Base-by-base conservation (phyloP, 2,113 vertebrate species). In the Trochalopteron elliotii region DNA sequence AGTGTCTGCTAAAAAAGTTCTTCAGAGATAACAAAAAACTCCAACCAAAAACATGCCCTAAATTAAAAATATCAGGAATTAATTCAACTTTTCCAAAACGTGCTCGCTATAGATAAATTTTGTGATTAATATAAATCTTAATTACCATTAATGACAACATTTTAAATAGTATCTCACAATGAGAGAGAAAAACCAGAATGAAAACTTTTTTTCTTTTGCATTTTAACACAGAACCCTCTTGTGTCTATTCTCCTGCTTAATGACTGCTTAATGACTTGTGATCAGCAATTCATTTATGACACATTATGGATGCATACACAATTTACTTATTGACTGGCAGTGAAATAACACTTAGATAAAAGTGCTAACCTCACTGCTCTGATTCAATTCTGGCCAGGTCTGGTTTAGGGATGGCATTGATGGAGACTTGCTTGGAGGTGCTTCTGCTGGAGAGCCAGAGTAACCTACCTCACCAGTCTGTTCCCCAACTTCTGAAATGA, bases 401-500 rank as follows among this genome's bases (percentile, higher is more conserved):
- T 99, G 99, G 98, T 99, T 99, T 79, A 99, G 98, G 5, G 99
- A 99, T n/a, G 99, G 99, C 99, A 99, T 99, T 60, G 99, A 99
- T 11, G 99, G 99, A 31, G 99, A 99, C 96, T 99, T 99, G 98
- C 98, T 99, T 94, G 99, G 99, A 94, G 99, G 99, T 71, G 99
- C 99, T 97, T 99, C 99, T 83, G 99, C 99, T 42, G 99, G 99
- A 71, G 99, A 99, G 93, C 98, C 97, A 15, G 99, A 98, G 94
- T 98, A 99, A 92, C 98, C 99, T 86, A 99, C 99, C 59, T 99
- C 99, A 93, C 98, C 95, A 27, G 97, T 94, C 87, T 98, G 93
- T 85, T 99, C 99, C 27, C 98, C 98, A 85, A 97, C 98, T 97
- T 98, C 98, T 98, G 97, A 94, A 97, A 98, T 3, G 98, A 78